phyloP scores from a whole-genome alignment of 2,113 vertebrate species.

The Agapornis roseicollis region DNA sequence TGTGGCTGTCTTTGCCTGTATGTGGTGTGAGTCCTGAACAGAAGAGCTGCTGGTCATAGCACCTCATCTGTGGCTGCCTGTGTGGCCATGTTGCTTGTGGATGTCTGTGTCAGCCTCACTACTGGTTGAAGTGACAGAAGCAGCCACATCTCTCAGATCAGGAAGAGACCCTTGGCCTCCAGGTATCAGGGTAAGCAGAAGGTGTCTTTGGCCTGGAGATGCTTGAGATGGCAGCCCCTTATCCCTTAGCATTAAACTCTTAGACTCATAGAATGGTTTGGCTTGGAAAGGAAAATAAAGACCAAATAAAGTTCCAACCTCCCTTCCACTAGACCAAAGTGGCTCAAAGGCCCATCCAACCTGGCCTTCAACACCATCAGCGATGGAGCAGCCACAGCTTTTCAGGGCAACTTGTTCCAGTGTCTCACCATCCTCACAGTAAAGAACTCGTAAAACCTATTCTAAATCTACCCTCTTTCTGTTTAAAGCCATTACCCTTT shows the following conservation, averaged over 20 bases:
- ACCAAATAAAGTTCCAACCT: background rate
- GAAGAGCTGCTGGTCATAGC: fast-evolving
- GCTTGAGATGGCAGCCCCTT: background rate
- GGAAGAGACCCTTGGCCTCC: background rate
- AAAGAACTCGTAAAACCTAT: background rate
- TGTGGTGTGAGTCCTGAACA: background rate
- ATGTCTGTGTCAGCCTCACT: background rate
- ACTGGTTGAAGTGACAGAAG: background rate
- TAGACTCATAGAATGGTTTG: background rate
- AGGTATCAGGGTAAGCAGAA: background rate
- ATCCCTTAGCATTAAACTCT: background rate
- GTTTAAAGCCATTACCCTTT: background rate
- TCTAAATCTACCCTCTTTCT: background rate
- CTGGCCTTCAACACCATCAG: background rate
- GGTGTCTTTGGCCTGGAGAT: background rate
- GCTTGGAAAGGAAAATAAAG: background rate
- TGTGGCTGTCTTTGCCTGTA: fast-evolving
- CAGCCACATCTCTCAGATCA: background rate
- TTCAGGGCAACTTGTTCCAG: background rate
- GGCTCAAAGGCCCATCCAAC: background rate
- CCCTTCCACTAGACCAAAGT: background rate
- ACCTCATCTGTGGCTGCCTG: background rate
- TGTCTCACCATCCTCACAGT: background rate
- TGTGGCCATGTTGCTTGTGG: too few species aligned
- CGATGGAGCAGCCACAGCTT: background rate